Percentiles rank a stretch among this genome's conserved stretches.
These are phyloP conservation scores for Sparidentex hasta DNA, from an alignment of 2,797 vertebrate species.

Conservation along the genomic window DNA sequence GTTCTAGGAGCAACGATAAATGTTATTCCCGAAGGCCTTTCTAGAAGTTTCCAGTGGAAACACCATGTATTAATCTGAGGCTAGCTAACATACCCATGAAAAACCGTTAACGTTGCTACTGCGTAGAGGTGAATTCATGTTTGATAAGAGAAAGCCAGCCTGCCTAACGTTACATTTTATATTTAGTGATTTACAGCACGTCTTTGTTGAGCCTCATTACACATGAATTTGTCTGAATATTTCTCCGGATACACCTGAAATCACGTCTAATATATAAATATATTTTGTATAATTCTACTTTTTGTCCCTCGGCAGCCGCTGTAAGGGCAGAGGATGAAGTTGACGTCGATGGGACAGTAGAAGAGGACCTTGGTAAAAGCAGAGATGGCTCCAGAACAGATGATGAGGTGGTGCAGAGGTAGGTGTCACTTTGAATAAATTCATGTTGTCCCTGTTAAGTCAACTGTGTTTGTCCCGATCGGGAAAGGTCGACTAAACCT, in stretches of 20 bases:
- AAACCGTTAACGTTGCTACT: background rate
- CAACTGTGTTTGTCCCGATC: background rate
- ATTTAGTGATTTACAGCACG: background rate
- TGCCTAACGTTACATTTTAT: background rate
- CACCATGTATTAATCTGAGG: background rate
- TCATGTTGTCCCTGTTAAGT: background rate
- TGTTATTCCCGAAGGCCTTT: constrained; percentile 30
- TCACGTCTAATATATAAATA: background rate
- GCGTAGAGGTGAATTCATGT: background rate
- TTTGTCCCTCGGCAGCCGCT: constrained; percentile 80
- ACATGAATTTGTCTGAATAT: background rate
- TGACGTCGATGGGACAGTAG: constrained; percentile 92
- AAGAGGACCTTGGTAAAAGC: constrained; percentile 97
- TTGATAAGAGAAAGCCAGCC: background rate
- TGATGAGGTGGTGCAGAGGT: constrained; percentile 98
- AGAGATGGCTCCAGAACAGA: constrained; percentile 97
- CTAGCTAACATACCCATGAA: background rate
- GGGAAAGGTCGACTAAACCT: constrained; percentile 12
- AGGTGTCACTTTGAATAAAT: constrained; percentile 45
- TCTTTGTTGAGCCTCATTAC: background rate
- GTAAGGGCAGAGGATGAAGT: constrained; percentile 93
- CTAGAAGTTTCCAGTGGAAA: constrained; percentile 64
- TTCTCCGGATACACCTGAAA: background rate
- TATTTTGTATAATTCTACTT: background rate
- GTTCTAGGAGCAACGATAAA: background rate